These are phyloP conservation scores for Sphenodon punctatus DNA, from an alignment of 2,797 vertebrate genomes.

Conservation along the genomic window DNA sequence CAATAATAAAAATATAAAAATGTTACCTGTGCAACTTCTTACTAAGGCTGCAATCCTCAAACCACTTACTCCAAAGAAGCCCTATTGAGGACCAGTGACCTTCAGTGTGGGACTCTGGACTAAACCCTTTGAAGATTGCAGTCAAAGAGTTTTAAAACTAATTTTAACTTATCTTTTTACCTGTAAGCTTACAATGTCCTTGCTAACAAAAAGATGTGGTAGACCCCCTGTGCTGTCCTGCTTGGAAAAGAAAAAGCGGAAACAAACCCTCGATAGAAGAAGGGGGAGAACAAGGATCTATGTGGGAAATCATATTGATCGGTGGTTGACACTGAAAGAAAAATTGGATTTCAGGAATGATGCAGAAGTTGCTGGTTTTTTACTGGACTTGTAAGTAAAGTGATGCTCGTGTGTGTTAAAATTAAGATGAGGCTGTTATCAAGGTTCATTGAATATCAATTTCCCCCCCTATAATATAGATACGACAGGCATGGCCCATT, in stretches of 20 bases:
- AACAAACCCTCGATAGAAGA: slow-evolving; percentile 23
- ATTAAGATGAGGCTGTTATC: background rate
- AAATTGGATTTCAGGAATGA: slow-evolving; percentile 28
- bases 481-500: background rate
- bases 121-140: too few species aligned
- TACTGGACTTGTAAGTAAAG: slow-evolving; percentile 36
- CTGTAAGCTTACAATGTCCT: background rate
- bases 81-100: too few species aligned
- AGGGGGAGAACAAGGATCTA: slow-evolving; percentile 34
- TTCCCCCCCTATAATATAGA: background rate
- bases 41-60: too few species aligned
- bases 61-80: too few species aligned
- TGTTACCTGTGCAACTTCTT: too few species aligned
- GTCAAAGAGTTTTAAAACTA: too few species aligned
- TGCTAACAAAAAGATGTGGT: background rate
- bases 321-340: slow-evolving; percentile 7
- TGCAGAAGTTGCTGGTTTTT: slow-evolving; percentile 16
- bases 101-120: too few species aligned
- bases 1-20: too few species aligned
- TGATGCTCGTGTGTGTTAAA: accelerated
- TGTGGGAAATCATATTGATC: slow-evolving; percentile 10
- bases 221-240: slow-evolving; percentile 6
- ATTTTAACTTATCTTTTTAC: too few species aligned
- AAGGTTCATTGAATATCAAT: accelerated
- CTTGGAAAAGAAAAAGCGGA: slow-evolving; percentile 47